Base-by-base conservation (phyloP, 2,888 invertebrate genomes). In the Ornithoptera alexandrae region DNA sequence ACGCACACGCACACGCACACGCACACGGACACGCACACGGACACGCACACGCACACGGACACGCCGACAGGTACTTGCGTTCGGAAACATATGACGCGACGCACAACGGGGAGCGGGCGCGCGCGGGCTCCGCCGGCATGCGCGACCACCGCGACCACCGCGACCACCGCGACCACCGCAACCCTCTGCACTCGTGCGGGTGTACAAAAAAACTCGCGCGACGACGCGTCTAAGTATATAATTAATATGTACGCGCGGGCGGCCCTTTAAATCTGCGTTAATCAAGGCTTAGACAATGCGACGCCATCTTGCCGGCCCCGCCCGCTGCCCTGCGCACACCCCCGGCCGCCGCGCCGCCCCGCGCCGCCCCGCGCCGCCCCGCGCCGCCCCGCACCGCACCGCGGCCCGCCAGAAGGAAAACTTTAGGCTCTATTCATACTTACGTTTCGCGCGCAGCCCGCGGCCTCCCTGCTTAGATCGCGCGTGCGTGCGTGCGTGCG, bases 231-330 rank as follows among this genome's bases (percentile, higher is more conserved):
- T 86, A 84, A 88, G 88, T 87, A 91, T 85, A 91, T 92, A 91
- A 91, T 92, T 91, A 92, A 90, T 89, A 90, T 89, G 89, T 90
- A 87, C 85, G 84, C 85, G 77, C 76, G 74, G 83, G 79, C 84
- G 81, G 83, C 86, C 87, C 88, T 85, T 78, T 84, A 85, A 87
- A 87, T 86, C 86, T 81, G 84, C 88, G 84, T 85, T 90, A 90
- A 91, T 90, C 90, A 90, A 86, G 84, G 83, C 83, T 88, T 86
- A 91, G 90, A 90, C 91, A 90, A 90, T 87, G 82, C 84, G 85
- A 86, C 83, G 90, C 90, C 90, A 90, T 90, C 83, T 89, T 90
- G 90, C 72, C 75, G 75, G 67, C 65, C 72, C 79, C 74, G 73
- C 76, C 78, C 79, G 74, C 75, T 76, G 77, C 78, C 2, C 30